These are phyloP conservation scores for Sinocyclocheilus maitianheensis DNA, from an alignment of 2,113 vertebrate genomes.

Conservation along the genomic window DNA sequence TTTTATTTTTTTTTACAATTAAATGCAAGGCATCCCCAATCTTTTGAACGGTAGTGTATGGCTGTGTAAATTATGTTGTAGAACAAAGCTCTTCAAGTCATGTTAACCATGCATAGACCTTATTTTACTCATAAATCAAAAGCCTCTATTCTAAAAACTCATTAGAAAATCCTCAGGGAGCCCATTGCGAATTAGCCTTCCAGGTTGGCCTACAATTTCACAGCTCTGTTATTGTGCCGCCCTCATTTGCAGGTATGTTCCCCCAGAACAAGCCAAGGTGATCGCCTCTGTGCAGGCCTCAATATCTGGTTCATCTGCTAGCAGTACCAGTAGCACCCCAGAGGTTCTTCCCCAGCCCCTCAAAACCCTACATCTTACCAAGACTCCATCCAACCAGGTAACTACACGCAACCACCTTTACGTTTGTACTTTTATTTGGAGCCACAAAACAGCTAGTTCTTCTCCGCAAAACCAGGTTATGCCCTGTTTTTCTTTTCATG, in stretches of 20 bases:
- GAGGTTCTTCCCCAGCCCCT: slow-evolving; percentile 94
- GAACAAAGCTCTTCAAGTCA: not conserved
- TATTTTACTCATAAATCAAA: not conserved
- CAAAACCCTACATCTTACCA: slow-evolving; percentile 91
- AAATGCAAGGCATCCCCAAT: not conserved
- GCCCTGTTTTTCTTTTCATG: too few relatives aligned
- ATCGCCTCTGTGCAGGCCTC: slow-evolving; percentile 89
- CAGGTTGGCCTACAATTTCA: not conserved
- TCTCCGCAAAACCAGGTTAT: not conserved
- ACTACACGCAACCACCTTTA: slow-evolving; percentile 36
- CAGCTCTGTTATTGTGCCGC: not conserved
- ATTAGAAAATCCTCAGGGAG: not conserved
- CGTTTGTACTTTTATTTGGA: not conserved
- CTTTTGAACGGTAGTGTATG: not conserved
- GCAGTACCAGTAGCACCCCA: slow-evolving; percentile 93
- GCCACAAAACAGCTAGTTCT: not conserved
- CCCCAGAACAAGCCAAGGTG: slow-evolving; percentile 91
- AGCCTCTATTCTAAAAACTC: not conserved
- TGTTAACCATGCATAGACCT: not conserved
- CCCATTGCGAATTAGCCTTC: not conserved
- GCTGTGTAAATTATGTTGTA: not conserved
- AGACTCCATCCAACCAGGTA: slow-evolving; percentile 91
- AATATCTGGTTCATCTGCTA: slow-evolving; percentile 92
- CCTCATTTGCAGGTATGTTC: slow-evolving; percentile 85
- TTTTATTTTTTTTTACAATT: not conserved